A percentile compares a stretch with the other conserved stretches of the same genome.
Conservation (phyloP, 2,888 invertebrate genomes). For the Cynaeus angustus region DNA sequence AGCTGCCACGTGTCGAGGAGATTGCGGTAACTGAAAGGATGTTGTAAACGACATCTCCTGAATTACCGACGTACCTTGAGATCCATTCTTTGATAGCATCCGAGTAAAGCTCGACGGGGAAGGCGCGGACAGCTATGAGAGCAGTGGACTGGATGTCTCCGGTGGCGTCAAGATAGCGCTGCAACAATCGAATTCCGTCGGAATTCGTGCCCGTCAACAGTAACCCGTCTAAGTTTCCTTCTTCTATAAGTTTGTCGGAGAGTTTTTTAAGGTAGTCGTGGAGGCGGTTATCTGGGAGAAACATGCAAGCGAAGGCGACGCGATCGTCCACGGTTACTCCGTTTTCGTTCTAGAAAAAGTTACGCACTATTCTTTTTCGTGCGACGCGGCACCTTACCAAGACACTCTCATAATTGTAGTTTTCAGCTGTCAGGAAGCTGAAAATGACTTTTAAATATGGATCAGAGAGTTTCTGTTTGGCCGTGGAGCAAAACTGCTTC, state of each 20-base stretch:
- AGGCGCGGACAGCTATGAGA: constrained; percentile 85
- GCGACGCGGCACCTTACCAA: no score
- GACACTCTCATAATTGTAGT: constrained; percentile 83
- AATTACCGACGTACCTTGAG: constrained; percentile 6
- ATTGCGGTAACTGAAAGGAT: constrained; percentile 82
- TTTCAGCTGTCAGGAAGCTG: constrained; percentile 89
- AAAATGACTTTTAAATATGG: constrained; percentile 94
- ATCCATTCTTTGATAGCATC: constrained; percentile 82
- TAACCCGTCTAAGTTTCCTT: constrained; percentile 89
- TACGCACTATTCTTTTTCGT: not conserved
- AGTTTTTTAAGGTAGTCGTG: constrained; percentile 85
- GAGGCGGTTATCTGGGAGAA: constrained; percentile 86
- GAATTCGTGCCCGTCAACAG: constrained; percentile 86
- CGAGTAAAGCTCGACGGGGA: constrained; percentile 80
- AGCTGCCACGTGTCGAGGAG: constrained; percentile 92
- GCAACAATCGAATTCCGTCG: constrained; percentile 86
- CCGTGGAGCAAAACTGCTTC: constrained; percentile 82
- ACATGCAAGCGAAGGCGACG: constrained; percentile 93
- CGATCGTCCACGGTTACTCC: constrained; percentile 90
- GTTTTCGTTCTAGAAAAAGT: constrained; percentile 80
- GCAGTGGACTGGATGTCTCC: constrained; percentile 95
- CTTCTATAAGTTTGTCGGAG: constrained; percentile 80
- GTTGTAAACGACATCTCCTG: constrained; percentile 2
- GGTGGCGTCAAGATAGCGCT: constrained; percentile 89
- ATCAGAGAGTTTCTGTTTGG: constrained; percentile 87